A percentile compares a stretch with the other conserved stretches of the same genome.
phyloP scores from a whole-genome alignment of 1,140 invertebrate species.

The Bacillus rossius region DNA sequence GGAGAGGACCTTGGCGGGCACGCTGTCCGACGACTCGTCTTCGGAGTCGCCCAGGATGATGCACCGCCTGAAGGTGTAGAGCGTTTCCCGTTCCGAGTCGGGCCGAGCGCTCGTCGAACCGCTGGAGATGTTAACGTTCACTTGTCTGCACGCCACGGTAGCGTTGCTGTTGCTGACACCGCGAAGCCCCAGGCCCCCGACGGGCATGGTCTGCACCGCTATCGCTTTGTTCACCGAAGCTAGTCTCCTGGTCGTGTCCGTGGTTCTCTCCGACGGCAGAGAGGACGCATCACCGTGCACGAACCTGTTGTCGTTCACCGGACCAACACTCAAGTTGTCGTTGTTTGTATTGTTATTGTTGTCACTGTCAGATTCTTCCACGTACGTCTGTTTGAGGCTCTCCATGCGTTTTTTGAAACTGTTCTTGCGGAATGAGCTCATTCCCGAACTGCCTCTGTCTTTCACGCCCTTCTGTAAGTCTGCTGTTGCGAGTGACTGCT shows the following conservation, averaged over 20 bases:
- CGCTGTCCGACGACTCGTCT: slow-evolving; percentile 9
- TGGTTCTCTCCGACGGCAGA: slow-evolving; percentile 4
- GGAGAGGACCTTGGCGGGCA: slow-evolving; percentile 1
- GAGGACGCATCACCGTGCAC: slow-evolving; percentile 1
- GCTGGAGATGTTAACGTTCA: background rate
- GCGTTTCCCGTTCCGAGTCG: background rate
- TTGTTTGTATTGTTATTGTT: background rate
- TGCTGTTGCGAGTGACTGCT: too few species aligned
- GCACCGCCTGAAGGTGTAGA: slow-evolving; percentile 16
- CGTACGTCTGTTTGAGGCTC: slow-evolving; percentile 42
- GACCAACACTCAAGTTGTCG: background rate
- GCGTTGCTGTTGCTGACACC: slow-evolving; percentile 8
- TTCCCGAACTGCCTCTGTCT: slow-evolving; percentile 29
- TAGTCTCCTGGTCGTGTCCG: slow-evolving; percentile 7
- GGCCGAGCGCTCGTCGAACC: background rate
- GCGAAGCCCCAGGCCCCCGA: slow-evolving; percentile 30
- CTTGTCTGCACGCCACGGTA: background rate
- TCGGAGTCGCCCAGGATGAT: slow-evolving; percentile 15
- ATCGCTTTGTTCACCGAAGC: slow-evolving; percentile 28
- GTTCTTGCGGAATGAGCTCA: slow-evolving; percentile 42
- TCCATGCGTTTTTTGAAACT: slow-evolving; percentile 47
- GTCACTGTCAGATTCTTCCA: slow-evolving; percentile 3
- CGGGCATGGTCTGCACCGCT: slow-evolving; percentile 45
- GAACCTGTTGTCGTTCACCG: background rate
- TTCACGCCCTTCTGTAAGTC: too few species aligned